phyloP scores from a whole-genome alignment of 2,888 invertebrate species.

The Polylopha cassiicola region DNA sequence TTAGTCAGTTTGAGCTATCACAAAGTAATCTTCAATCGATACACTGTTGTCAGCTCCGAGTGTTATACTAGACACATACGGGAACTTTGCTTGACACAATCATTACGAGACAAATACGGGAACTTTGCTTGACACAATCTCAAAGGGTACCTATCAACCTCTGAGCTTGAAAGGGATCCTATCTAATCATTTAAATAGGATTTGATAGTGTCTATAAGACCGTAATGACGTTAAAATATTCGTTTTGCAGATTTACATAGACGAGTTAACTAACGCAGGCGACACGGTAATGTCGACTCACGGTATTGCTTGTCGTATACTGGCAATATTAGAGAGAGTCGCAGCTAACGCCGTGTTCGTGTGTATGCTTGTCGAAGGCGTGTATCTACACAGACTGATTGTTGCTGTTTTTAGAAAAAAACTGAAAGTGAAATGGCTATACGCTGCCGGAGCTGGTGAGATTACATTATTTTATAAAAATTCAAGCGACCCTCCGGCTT shows the following conservation, averaged over 20 bases:
- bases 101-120: too few relatives aligned
- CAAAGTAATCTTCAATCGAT: too few relatives aligned
- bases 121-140: too few relatives aligned
- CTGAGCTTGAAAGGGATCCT: too few relatives aligned
- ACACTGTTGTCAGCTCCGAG: too few relatives aligned
- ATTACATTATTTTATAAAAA: slow-evolving; percentile 4
- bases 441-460: slow-evolving; percentile 64
- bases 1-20: too few relatives aligned
- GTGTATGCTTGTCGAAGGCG: slow-evolving; percentile 82
- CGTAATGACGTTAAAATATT: too few relatives aligned
- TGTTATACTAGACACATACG: too few relatives aligned
- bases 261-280: slow-evolving; percentile 66
- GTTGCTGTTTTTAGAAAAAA: slow-evolving; percentile 80
- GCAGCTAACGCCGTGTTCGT: slow-evolving; percentile 80
- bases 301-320: slow-evolving; percentile 68
- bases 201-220: too few relatives aligned
- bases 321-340: slow-evolving; percentile 74
- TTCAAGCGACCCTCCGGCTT: neutral
- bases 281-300: slow-evolving; percentile 72
- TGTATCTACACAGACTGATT: slow-evolving; percentile 81
- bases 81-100: too few relatives aligned
- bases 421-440: slow-evolving; percentile 65
- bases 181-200: too few relatives aligned
- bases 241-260: slow-evolving; percentile 66
- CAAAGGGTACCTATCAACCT: too few relatives aligned